Percentiles rank a stretch among this genome's conserved stretches.
phyloP scores from a whole-genome alignment of 1,140 invertebrate genomes.

The Centruroides sculpturatus region DNA sequence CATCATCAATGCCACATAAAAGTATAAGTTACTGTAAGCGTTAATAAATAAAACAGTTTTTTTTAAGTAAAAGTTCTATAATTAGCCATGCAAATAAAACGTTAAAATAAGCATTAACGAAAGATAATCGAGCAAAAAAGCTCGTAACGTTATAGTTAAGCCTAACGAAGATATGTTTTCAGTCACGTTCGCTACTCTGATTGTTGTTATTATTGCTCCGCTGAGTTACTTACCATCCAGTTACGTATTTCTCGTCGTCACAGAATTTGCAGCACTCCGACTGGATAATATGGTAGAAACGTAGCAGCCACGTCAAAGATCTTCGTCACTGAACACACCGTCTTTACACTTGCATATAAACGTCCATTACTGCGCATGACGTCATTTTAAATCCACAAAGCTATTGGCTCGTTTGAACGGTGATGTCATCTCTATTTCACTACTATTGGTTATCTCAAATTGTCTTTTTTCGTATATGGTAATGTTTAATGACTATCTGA shows the following conservation, averaged over 20 bases:
- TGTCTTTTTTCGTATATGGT: not conserved
- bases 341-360: constrained; percentile 14
- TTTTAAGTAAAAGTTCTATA: no score
- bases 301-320: constrained; percentile 87
- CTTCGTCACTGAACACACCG: constrained; percentile 57
- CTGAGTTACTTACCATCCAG: constrained; percentile 52
- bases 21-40: no score
- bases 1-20: no score
- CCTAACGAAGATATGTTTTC: no score
- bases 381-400: not conserved
- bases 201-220: constrained; percentile 28
- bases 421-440: not conserved
- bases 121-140: no score
- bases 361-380: constrained; percentile 10
- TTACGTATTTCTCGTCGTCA: constrained; percentile 81
- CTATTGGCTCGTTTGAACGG: not conserved
- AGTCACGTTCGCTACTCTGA: not conserved
- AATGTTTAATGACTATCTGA: not conserved
- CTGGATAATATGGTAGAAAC: constrained; percentile 73
- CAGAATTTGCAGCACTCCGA: constrained; percentile 79
- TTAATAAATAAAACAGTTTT: no score
- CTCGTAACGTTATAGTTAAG: no score
- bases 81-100: no score
- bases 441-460: not conserved
- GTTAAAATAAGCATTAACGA: no score